Conservation (phyloP, 2,797 vertebrate genomes). For the Xiphophorus birchmanni region DNA sequence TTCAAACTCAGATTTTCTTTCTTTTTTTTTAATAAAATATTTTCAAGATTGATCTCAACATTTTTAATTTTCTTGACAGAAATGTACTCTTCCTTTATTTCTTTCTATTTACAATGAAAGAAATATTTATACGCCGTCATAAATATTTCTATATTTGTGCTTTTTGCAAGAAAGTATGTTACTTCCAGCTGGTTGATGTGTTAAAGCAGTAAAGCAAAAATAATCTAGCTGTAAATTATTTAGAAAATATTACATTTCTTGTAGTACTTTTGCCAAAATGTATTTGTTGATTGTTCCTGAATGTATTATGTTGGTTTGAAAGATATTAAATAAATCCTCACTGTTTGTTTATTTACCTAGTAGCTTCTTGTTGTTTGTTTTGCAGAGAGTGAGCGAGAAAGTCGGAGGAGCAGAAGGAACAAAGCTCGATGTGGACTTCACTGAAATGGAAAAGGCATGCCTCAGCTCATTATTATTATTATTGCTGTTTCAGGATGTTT, state of each 20-base stretch:
- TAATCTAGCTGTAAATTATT: neutral
- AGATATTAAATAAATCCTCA: neutral
- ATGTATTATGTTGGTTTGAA: neutral
- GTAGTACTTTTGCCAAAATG: neutral
- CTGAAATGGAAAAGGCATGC: conserved; percentile 94
- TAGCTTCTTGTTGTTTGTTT: conserved; percentile 28
- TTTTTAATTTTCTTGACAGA: neutral
- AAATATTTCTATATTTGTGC: conserved; percentile 11
- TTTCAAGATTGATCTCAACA: no score
- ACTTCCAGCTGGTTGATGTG: neutral
- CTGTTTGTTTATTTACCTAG: neutral
- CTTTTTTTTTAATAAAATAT: no score
- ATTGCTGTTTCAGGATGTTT: neutral
- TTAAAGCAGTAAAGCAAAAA: neutral
- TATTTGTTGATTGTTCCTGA: neutral
- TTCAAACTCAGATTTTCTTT: no score
- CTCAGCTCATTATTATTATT: neutral
- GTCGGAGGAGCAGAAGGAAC: conserved; percentile 96
- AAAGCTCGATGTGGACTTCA: conserved; percentile 93
- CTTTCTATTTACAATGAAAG: neutral
- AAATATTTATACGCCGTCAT: no score
- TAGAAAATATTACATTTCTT: neutral
- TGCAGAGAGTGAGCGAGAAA: conserved; percentile 96
- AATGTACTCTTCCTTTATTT: neutral
- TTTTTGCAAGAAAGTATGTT: conserved; percentile 3